These are phyloP conservation scores for Scaptomyza pallida DNA, from an alignment of 1,140 invertebrate species.

Conservation along the genomic window DNA sequence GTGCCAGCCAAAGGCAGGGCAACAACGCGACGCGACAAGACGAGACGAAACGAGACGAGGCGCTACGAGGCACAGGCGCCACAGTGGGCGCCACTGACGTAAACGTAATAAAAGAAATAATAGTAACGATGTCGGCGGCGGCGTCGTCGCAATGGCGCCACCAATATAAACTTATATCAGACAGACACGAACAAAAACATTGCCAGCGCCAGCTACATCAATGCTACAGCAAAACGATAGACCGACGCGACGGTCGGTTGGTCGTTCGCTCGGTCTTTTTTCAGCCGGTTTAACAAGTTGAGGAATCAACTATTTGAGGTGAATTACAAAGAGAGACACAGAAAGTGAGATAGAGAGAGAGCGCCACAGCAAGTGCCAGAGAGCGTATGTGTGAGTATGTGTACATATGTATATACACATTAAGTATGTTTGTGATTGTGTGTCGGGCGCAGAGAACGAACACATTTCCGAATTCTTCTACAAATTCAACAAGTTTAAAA, in stretches of 20 bases:
- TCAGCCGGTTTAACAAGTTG: slow-evolving; percentile 81
- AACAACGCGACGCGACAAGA: slow-evolving; percentile 20
- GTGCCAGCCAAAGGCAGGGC: slow-evolving; percentile 53
- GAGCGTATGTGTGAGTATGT: slow-evolving; percentile 7
- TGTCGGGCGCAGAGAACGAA: slow-evolving; percentile 30
- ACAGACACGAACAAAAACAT: slow-evolving; percentile 66
- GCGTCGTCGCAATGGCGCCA: slow-evolving; percentile 81
- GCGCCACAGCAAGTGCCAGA: slow-evolving; percentile 47
- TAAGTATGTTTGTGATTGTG: slow-evolving; percentile 6
- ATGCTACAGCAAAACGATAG: slow-evolving; percentile 39
- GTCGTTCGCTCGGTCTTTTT: slow-evolving; percentile 59
- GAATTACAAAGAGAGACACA: slow-evolving; percentile 55
- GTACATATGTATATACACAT: background rate
- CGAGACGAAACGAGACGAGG: slow-evolving; percentile 56
- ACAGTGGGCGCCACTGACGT: slow-evolving; percentile 83
- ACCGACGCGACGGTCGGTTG: slow-evolving; percentile 43
- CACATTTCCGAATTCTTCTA: slow-evolving; percentile 51
- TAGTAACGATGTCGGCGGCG: slow-evolving; percentile 80
- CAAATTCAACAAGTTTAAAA: slow-evolving; percentile 56
- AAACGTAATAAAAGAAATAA: slow-evolving; percentile 84
- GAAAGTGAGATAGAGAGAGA: slow-evolving; percentile 25
- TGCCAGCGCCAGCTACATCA: slow-evolving; percentile 49
- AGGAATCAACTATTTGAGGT: slow-evolving; percentile 82
- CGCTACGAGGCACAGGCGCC: slow-evolving; percentile 65
- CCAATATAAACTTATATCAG: slow-evolving; percentile 80